Conservation (phyloP, 2,797 vertebrate genomes). For the Gymnopithys bicolor region DNA sequence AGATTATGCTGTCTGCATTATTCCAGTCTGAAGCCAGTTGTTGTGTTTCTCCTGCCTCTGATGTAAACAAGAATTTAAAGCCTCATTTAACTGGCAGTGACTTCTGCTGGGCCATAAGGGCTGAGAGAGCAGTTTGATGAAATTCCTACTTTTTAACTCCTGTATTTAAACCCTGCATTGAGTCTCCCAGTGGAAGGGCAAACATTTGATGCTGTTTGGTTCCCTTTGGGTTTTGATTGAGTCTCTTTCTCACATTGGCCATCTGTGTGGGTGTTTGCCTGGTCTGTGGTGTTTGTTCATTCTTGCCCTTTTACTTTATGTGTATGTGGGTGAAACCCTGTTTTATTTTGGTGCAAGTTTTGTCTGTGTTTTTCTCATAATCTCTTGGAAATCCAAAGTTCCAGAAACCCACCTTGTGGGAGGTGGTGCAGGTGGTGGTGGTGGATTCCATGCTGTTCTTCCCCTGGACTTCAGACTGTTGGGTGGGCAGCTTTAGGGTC, state of each 20-base stretch:
- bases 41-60: background rate
- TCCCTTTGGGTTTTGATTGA: background rate
- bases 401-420: fast-evolving
- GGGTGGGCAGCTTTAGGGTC: background rate
- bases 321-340: background rate
- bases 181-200: background rate
- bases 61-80: conserved; percentile 5
- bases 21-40: background rate
- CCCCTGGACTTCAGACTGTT: background rate
- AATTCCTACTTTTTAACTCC: background rate
- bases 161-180: background rate
- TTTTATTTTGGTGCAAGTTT: background rate
- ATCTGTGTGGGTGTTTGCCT: background rate
- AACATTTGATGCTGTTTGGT: background rate
- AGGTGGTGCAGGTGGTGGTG: background rate
- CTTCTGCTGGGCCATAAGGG: background rate
- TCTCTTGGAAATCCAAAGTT: background rate
- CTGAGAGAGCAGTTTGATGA: background rate
- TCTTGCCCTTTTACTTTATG: background rate
- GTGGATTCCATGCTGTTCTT: background rate
- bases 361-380: background rate
- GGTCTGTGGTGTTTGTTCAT: background rate
- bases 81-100: background rate
- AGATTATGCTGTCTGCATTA: background rate
- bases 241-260: background rate